Base-by-base conservation (phyloP, 2,113 vertebrate genomes). In the Blennius ocellaris region DNA sequence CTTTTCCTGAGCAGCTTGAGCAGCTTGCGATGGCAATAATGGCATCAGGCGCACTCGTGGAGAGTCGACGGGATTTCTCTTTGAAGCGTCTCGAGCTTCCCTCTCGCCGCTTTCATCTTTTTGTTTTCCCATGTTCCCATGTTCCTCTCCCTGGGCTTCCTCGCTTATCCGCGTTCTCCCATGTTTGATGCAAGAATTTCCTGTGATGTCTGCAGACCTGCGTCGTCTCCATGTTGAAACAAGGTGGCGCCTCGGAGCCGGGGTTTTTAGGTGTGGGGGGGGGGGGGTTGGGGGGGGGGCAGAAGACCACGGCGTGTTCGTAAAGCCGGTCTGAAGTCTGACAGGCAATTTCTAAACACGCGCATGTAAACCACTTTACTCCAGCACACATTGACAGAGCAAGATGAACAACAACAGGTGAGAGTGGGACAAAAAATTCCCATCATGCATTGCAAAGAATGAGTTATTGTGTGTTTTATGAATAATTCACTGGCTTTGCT, bases 11-110 rank as follows among this genome's bases (percentile, higher is more conserved):
- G n/a, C n/a, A n/a, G n/a, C 21, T 4, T 30, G 21, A 30, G 21
- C 21, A 30, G 21, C 21, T 4, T 30, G 21, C 21, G 21, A 30
- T 30, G 21, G 21, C 21, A 30, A 30, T 30, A 12, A 12, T 12
- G 11, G 14, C 44, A 45, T 45, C 11, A 45, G 43, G 11, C 8
- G 11, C 11, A 14, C 44, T 5, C 14, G 44, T 14, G 2, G 9
- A 30, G 21, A 30, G 44, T 45, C 44, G 11, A 5, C 7, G 44
- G 44, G 11, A 12, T 12, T 45, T 45, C 45, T 48, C 6, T 79
- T 76, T 83, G 51, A 71, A 67, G 60, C 71, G 6, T 45, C 12
- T 6, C 1, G 8, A 62, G 40, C 52, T 66, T 51, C 30, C 38
- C 43, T 38, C 50, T 8, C 7, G 10, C 43, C 47, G 63, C 69